A percentile compares a stretch with the other conserved stretches of the same genome.
Conservation (phyloP, 2,113 vertebrate genomes). For the Podilymbus podiceps region DNA sequence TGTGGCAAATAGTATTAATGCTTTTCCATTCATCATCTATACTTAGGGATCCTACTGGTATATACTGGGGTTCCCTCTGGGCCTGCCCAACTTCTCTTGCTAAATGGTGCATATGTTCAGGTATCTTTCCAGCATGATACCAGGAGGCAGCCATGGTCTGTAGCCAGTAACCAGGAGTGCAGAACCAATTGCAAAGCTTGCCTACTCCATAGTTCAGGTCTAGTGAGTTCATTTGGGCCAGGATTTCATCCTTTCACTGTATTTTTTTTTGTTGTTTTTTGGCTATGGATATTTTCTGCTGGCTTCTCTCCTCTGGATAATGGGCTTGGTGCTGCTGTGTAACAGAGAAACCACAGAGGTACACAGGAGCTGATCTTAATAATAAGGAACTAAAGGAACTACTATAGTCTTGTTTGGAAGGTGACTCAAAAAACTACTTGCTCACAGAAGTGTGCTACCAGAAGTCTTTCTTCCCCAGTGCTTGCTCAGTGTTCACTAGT, state of each 20-base stretch:
- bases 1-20: background rate
- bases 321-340: background rate
- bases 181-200: background rate
- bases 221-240: background rate
- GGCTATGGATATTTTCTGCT: background rate
- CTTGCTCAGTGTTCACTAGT: background rate
- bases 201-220: background rate
- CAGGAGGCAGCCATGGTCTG: background rate
- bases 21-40: background rate
- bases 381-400: background rate
- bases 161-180: background rate
- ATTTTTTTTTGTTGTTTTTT: background rate
- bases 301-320: background rate
- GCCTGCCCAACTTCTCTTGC: background rate
- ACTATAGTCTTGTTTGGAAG: background rate
- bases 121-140: background rate
- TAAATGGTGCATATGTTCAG: background rate
- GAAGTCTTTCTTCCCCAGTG: background rate
- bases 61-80: background rate
- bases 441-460: background rate
- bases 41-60: background rate
- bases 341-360: background rate
- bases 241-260: background rate
- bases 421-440: background rate
- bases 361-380: background rate